phyloP scores from a whole-genome alignment of 2,888 invertebrate species.

The Leptopterna dolabrata region DNA sequence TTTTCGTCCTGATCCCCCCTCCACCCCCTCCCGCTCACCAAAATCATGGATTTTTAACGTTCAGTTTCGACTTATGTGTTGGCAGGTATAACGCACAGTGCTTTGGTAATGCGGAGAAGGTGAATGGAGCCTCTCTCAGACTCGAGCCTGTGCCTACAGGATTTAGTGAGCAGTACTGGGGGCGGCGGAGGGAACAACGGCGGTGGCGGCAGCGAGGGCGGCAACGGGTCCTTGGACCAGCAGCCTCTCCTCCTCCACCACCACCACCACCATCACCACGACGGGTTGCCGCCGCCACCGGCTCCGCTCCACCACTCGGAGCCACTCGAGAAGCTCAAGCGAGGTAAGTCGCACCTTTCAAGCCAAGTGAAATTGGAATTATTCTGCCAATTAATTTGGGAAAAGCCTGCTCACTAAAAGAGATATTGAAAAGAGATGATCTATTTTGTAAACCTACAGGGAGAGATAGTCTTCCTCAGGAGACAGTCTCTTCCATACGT shows the following conservation, averaged over 20 bases:
- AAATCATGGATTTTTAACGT: too few relatives aligned
- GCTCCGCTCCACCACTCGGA: constrained; percentile 77
- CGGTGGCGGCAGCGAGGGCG: constrained; percentile 64
- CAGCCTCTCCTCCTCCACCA: constrained; percentile 66
- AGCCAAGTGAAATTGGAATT: too few relatives aligned
- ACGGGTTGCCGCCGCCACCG: constrained; percentile 71
- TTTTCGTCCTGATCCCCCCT: too few relatives aligned
- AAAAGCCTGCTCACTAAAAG: too few relatives aligned
- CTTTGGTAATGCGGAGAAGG: constrained; percentile 56
- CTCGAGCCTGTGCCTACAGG: constrained; percentile 79
- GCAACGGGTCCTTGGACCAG: constrained; percentile 65
- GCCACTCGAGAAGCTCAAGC: constrained; percentile 82
- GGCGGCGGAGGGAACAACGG: constrained; percentile 68
- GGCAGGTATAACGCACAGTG: constrained; percentile 12
- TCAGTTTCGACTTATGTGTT: background rate
- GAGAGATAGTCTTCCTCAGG: too few relatives aligned
- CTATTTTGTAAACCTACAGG: too few relatives aligned
- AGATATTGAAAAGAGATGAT: too few relatives aligned
- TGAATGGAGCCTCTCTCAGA: constrained; percentile 78
- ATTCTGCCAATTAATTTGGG: constrained; percentile 27
- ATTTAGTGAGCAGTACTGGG: constrained; percentile 73
- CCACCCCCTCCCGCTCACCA: too few relatives aligned
- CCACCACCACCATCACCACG: constrained; percentile 67
- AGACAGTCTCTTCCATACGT: too few relatives aligned
- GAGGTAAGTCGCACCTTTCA: constrained; percentile 82